Conservation (phyloP, 2,888 invertebrate species). For the Callinectes sapidus region DNA sequence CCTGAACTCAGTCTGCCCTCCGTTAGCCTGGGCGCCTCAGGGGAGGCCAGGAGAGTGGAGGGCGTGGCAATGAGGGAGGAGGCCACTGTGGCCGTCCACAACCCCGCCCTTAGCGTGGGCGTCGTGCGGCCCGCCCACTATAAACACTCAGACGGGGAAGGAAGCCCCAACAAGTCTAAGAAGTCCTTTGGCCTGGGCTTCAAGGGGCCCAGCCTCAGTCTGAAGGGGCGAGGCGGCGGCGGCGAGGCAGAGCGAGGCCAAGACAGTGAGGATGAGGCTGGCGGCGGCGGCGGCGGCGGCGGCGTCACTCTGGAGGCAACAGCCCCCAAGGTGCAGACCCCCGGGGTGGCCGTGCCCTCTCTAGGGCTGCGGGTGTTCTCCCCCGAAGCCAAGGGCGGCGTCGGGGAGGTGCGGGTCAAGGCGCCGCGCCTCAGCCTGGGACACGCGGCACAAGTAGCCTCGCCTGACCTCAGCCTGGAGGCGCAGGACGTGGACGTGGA, state of each 20-base stretch:
- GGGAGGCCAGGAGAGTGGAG: not conserved
- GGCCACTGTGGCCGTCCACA: not conserved
- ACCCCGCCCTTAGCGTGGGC: not conserved
- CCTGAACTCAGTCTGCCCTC: conserved; percentile 57
- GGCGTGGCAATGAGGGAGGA: conserved; percentile 12
- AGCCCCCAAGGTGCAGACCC: not conserved
- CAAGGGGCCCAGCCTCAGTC: conserved; percentile 34
- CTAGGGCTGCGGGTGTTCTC: not conserved
- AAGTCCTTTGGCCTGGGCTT: conserved; percentile 41
- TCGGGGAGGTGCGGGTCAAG: not conserved
- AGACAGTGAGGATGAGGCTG: conserved; percentile 10
- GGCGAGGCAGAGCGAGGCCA: not conserved
- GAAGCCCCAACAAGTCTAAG: not conserved
- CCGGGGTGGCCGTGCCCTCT: not conserved
- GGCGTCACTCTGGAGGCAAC: not conserved
- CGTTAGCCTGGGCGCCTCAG: conserved; percentile 29
- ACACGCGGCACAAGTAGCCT: not conserved
- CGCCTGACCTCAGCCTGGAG: conserved; percentile 28
- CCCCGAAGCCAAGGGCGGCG: not conserved
- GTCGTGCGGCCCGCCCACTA: not conserved
- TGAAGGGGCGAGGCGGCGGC: not conserved
- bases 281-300: not conserved
- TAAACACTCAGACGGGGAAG: conserved; percentile 32
- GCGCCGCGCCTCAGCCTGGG: conserved; percentile 47
- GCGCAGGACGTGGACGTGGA: conserved; percentile 42